phyloP scores from a whole-genome alignment of 1,140 invertebrate genomes.

The Caerostris darwini region DNA sequence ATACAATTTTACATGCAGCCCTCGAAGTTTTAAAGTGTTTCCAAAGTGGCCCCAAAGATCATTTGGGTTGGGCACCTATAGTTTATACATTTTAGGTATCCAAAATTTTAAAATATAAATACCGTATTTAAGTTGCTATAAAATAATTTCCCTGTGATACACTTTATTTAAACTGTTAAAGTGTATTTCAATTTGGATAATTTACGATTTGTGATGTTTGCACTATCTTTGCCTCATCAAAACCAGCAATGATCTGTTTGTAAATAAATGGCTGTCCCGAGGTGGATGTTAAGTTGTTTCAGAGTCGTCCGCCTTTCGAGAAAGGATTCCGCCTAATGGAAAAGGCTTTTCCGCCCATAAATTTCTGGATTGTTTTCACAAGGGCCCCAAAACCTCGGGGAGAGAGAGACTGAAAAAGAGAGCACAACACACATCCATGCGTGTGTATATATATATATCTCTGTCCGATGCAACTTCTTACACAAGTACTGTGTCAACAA shows the following conservation, averaged over 20 bases:
- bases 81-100: too few species aligned
- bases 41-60: too few species aligned
- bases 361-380: conserved; percentile 36
- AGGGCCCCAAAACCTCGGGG: neutral
- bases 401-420: conserved; percentile 6
- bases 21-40: too few species aligned
- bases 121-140: too few species aligned
- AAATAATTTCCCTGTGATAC: too few species aligned
- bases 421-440: neutral
- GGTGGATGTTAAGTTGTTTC: neutral
- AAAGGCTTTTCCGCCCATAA: neutral
- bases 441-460: conserved; percentile 23
- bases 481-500: conserved; percentile 66
- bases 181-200: too few species aligned
- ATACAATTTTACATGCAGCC: too few species aligned
- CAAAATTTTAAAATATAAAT: too few species aligned
- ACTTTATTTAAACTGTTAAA: too few species aligned
- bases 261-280: neutral
- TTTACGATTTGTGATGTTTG: neutral
- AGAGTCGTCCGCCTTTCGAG: neutral
- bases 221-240: neutral
- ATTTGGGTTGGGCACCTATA: too few species aligned
- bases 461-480: conserved; percentile 24
- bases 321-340: neutral
- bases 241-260: neutral